Evolutionary conservation across 2,888 invertebrate genomes (phyloP), one percentile per base, ranked within the genome.

Genomic region (Cantharis nigra): DNA sequence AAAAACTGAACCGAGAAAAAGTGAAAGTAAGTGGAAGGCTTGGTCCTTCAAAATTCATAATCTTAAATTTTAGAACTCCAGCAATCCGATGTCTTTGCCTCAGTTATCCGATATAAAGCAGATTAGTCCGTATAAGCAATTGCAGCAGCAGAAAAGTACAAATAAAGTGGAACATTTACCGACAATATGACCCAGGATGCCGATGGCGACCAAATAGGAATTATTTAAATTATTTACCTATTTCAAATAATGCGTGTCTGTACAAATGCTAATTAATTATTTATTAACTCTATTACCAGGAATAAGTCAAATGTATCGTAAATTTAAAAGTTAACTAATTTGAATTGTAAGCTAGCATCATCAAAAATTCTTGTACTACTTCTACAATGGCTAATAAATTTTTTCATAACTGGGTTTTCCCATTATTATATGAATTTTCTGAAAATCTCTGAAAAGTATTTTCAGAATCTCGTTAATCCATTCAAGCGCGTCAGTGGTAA

Each of bases 151-250:
- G 11, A 76, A 81, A 62, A 80, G 80, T 63, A 72, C 81, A 85
- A 88, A 84, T 83, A 90, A 91, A 81, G 91, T 93, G 75, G 92
- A 92, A 80, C 94, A 94, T 87, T 89, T 95, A 81, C 95, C 95
- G 78, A 94, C 94, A 84, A 95, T 95, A 87, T 94, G 94, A 92
- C 91, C 88, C 83, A 89, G 86, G 83, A 85, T 88, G 63, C 76
- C 78, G n/a, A 11, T 79, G 11, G 18, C 73, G 26, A 71, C 76
- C n/a, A 79, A 76, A 76, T 79, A 79, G 74, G 74, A 74, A 18
- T 76, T 76, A 71, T 76, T 67, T 78, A 74, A 78, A 78, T 78
- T 78, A 70, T 78, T 76, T 65, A 74, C 76, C 70, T 67, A 78
- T 65, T 72, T 75, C 28, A 75, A 74, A 78, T 72, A 77, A 77